Evolutionary conservation across 2,113 vertebrate species (phyloP).

Genomic region (Helogale parvula): DNA sequence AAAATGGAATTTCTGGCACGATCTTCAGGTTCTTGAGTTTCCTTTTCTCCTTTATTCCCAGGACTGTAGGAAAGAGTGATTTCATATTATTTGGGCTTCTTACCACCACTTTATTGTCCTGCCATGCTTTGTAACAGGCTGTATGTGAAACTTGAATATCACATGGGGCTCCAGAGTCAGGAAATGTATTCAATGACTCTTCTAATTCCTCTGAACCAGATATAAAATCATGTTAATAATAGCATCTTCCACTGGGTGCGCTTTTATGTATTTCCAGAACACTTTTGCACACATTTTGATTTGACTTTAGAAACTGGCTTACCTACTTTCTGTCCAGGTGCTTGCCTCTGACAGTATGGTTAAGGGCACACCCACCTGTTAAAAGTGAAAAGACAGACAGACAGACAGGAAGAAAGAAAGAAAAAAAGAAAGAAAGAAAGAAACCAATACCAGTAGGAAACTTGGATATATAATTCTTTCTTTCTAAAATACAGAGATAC

Average conservation of each 20-base stretch:
- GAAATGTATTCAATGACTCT: neutral
- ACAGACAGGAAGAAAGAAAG: too few species aligned
- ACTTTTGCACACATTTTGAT: neutral
- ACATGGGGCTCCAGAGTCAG: neutral
- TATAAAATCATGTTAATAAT: neutral
- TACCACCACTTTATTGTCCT: conserved; percentile 33
- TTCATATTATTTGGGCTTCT: conserved; percentile 50
- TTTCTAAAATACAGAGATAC: neutral
- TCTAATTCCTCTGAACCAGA: neutral
- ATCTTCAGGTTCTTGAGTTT: conserved; percentile 60
- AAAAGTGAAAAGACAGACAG: neutral
- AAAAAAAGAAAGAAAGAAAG: neutral
- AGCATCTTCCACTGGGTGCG: neutral
- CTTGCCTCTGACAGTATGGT: neutral
- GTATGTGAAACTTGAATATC: neutral
- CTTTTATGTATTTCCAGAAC: neutral
- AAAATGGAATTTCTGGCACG: conserved; percentile 78
- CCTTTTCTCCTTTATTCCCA: conserved; percentile 61
- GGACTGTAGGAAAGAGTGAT: conserved; percentile 55
- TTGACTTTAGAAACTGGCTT: neutral
- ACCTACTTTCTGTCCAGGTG: neutral
- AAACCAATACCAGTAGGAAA: neutral
- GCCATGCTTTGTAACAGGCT: neutral
- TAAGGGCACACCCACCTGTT: neutral
- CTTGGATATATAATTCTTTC: neutral